Base-by-base conservation (phyloP, 2,797 vertebrate genomes). In the Amphiprion clarkii region DNA sequence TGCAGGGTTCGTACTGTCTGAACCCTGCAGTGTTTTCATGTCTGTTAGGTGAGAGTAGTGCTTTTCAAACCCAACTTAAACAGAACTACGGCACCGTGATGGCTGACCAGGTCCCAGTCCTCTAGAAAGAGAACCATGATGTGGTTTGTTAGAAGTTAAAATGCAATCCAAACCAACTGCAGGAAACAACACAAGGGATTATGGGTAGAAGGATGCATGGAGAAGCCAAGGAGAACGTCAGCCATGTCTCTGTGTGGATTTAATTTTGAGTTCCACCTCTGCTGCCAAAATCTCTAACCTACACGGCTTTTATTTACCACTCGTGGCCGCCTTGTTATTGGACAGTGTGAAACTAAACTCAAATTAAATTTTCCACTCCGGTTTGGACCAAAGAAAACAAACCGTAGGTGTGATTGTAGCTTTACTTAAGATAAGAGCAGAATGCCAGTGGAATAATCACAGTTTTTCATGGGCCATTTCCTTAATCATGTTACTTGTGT, bases 341-440 rank as follows among this genome's bases (percentile, higher is more conserved):
- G 78, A 69, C 79, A 69, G 82, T 62, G 70, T 77, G 77, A 86
- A 88, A 74, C 82, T 59, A 59, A 79, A 81, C 87, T 76, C 67
- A 76, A 81, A 85, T 83, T 40, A 49, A 53, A 82, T 88, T 76
- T 91, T 87, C 89, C 87, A 84, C 82, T 87, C 76, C 0, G 60
- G 54, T 79, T 83, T 44, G 67, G 71, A 81, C 84, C 82, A 89
- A 88, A 57, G 76, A 88, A 92, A 92, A 89, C 87, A 92, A 92
- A 87, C 84, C 17, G 71, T 54, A 91, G 91, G 89, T 91, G 87
- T 77, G 87, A 89, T 87, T 88, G 82, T 27, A 73, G 77, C 68
- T 78, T 84, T 57, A 51, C 67, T 83, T 52, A 40, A 87, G 86
- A 91, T 89, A 87, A 86, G 84, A 74, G 66, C 54, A 65, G 58